Percentiles rank a stretch among this genome's conserved stretches.
These are phyloP conservation scores for Natator depressus DNA, from an alignment of 2,113 vertebrate species.

Conservation along the genomic window DNA sequence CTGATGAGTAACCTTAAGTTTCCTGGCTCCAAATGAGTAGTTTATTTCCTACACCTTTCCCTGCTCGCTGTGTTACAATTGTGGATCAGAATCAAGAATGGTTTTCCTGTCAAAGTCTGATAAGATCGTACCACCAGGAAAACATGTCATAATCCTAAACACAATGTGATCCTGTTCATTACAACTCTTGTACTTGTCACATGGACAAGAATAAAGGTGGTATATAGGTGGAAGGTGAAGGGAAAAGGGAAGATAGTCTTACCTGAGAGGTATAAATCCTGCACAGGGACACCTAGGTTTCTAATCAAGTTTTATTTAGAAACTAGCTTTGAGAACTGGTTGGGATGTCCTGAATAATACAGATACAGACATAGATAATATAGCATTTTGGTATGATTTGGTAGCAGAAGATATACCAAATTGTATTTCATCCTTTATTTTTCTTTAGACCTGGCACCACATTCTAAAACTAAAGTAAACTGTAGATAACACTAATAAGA, in stretches of 20 bases:
- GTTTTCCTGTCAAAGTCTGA: constrained; percentile 43
- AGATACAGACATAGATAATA: not conserved
- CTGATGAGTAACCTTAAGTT: constrained; percentile 13
- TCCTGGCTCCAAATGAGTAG: not conserved
- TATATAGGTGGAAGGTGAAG: constrained; percentile 7
- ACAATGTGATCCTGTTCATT: constrained; percentile 54
- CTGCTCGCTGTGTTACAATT: not conserved
- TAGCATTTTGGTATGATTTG: not conserved
- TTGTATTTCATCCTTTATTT: not conserved
- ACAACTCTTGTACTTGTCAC: constrained; percentile 63
- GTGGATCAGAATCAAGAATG: not conserved
- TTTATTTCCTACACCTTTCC: not conserved
- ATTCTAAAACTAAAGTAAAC: constrained; percentile 20
- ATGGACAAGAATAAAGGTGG: constrained; percentile 52
- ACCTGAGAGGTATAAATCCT: constrained; percentile 34
- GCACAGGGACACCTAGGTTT: not conserved
- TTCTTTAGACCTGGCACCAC: not conserved
- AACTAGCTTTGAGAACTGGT: constrained; percentile 24
- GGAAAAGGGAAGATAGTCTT: constrained; percentile 23
- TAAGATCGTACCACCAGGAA: constrained; percentile 38
- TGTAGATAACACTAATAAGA: not conserved
- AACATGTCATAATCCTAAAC: constrained; percentile 54
- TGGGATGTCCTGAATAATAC: not conserved
- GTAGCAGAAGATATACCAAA: not conserved
- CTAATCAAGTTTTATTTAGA: constrained; percentile 55